A percentile compares a stretch with the other conserved stretches of the same genome.
These are phyloP conservation scores for Choloepus didactylus DNA, from an alignment of 2,797 vertebrate species.

Conservation along the genomic window DNA sequence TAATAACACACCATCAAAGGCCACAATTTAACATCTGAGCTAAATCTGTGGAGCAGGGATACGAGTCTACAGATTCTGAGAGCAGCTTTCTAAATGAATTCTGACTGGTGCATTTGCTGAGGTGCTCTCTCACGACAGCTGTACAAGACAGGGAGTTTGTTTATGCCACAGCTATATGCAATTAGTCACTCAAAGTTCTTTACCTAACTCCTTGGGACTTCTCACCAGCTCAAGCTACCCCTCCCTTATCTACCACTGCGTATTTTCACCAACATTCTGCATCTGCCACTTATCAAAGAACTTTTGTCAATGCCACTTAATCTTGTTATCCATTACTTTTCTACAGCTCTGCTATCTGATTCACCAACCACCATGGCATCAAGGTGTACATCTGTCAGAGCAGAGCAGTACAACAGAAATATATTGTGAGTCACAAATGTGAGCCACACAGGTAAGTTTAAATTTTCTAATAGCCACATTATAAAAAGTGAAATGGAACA, in stretches of 20 bases:
- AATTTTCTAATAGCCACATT: not conserved
- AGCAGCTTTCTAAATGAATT: not conserved
- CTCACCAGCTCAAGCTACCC: not conserved
- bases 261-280: not conserved
- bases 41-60: accelerated
- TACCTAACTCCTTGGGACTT: not conserved
- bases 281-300: not conserved
- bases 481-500: not conserved
- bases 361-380: too few relatives aligned
- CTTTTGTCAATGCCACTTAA: not conserved
- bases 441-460: not conserved
- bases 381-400: not conserved
- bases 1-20: slow-evolving; percentile 32
- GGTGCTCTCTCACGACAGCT: accelerated
- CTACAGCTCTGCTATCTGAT: not conserved
- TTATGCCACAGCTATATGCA: accelerated
- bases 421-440: too few relatives aligned
- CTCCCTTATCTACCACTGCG: too few relatives aligned
- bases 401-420: not conserved
- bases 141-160: not conserved
- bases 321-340: not conserved
- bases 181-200: not conserved
- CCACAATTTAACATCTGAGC: accelerated
- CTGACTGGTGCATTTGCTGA: not conserved
- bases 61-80: accelerated